Evolutionary conservation across 1,140 invertebrate species (phyloP).

Genomic region (Drosophila pectinifera): DNA sequence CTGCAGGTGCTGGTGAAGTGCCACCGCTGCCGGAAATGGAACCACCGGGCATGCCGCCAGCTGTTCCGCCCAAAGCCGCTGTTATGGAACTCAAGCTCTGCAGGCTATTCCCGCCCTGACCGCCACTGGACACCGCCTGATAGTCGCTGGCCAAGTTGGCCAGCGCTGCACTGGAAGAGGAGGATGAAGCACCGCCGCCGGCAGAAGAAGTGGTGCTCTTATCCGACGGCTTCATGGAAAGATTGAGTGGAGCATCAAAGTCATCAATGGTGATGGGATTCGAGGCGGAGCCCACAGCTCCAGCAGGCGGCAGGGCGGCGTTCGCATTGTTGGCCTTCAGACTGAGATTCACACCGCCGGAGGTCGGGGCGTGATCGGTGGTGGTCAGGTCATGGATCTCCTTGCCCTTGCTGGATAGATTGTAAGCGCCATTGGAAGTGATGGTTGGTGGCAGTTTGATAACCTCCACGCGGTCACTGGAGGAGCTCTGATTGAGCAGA

Average conservation of each 20-base stretch:
- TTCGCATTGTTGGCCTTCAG: conserved; percentile 68
- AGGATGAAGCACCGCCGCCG: conserved; percentile 11
- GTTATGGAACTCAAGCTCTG: conserved; percentile 85
- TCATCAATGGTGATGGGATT: conserved; percentile 86
- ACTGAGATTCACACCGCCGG: conserved; percentile 80
- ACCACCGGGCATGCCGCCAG: conserved; percentile 69
- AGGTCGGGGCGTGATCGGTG: conserved; percentile 50
- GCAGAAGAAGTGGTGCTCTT: conserved; percentile 51
- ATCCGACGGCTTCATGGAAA: conserved; percentile 91
- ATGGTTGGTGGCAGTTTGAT: conserved; percentile 89
- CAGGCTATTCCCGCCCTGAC: conserved; percentile 57
- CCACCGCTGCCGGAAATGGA: conserved; percentile 73
- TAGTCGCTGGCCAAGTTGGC: conserved; percentile 56
- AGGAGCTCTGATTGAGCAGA: conserved; percentile 47
- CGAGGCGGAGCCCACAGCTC: conserved; percentile 77
- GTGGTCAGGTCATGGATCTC: conserved; percentile 73
- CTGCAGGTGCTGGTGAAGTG: conserved; percentile 63
- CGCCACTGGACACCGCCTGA: conserved; percentile 36
- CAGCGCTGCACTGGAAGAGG: conserved; percentile 36
- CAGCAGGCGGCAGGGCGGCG: conserved; percentile 38
- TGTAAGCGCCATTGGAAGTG: conserved; percentile 84
- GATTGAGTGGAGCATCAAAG: conserved; percentile 91
- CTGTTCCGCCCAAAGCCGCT: conserved; percentile 71
- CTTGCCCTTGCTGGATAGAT: conserved; percentile 82
- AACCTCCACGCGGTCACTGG: conserved; percentile 89